Evolutionary conservation across 2,888 invertebrate species (phyloP), one percentile per base, ranked within the genome.

Genomic region (Leptinotarsa rubiginosa): DNA sequence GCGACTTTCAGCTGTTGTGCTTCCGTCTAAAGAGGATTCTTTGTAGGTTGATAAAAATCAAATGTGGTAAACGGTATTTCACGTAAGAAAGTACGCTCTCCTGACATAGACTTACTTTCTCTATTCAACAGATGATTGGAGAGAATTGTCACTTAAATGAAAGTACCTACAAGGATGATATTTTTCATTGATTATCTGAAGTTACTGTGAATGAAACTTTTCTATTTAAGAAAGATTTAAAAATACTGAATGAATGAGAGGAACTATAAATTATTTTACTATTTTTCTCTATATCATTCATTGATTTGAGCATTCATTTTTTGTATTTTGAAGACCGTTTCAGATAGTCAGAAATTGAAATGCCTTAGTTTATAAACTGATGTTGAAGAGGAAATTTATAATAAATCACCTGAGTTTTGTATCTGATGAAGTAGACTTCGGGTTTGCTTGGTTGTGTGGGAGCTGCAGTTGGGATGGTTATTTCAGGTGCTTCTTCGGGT

Each of bases 361-460:
- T 41, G n/a, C 31, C 18, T 41, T 10, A 41, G 10, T 41, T 41
- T 41, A 41, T 41, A 41, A 10, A 41, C 10, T 7, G 41, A 41
- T 41, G 41, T 41, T 62, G n/a, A 4, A 65, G 49, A 52, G 18
- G 10, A 69, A 2, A 52, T 25, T 31, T 16, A 18, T 62, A 7
- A 52, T 62, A 7, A 52, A 90, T 89, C 87, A 90, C 91, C 90
- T 93, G 93, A 75, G 94, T 94, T 90, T 93, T 94, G 92, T 94
- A 94, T 85, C 94, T 92, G 92, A 94, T 96, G 92, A 96, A 96
- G 92, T 96, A 96, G 76, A 96, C 96, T 89, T 96, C 96, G 78
- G 96, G 96, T 90, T 96, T 96, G 88, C 94, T 93, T 78, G 96
- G 96, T 85, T 94, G 94, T 71, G 95, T 96, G 71, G 96, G 95